phyloP scores from a whole-genome alignment of 1,140 invertebrate species.

The Drosophila sulfurigaster region DNA sequence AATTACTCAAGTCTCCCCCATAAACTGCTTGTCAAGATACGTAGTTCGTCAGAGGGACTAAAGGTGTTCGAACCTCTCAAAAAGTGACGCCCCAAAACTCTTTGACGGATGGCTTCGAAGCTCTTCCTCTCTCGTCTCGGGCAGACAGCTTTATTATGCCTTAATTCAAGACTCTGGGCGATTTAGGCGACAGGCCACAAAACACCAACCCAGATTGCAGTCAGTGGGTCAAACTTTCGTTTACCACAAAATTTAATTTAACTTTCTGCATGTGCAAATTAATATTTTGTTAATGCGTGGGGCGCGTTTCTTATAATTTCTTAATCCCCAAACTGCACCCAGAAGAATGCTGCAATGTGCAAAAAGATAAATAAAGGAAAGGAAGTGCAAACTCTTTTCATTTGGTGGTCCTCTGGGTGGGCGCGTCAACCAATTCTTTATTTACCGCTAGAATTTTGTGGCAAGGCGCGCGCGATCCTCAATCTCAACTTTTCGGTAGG shows the following conservation, averaged over 20 bases:
- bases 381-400: conserved; percentile 50
- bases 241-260: conserved; percentile 70
- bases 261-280: conserved; percentile 69
- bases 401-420: conserved; percentile 67
- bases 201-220: conserved; percentile 18
- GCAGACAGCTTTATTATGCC: conserved; percentile 82
- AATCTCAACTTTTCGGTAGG: conserved; percentile 65
- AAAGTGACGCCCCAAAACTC: conserved; percentile 35
- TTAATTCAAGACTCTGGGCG: conserved; percentile 73
- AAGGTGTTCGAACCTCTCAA: conserved; percentile 57
- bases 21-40: conserved; percentile 41
- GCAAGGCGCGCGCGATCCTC: conserved; percentile 54
- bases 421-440: conserved; percentile 64
- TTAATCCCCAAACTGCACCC: conserved; percentile 69
- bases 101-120: conserved; percentile 67
- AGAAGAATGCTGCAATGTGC: conserved; percentile 6
- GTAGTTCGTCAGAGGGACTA: conserved; percentile 51
- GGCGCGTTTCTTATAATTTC: conserved; percentile 69
- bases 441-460: conserved; percentile 76
- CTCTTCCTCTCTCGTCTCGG: conserved; percentile 5
- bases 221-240: conserved; percentile 78
- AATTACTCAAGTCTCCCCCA: conserved; percentile 6
- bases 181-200: conserved; percentile 54
- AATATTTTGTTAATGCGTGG: conserved; percentile 71
- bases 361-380: conserved; percentile 23